Conservation (phyloP, 2,113 vertebrate genomes). For the Oncorhynchus gorbuscha region DNA sequence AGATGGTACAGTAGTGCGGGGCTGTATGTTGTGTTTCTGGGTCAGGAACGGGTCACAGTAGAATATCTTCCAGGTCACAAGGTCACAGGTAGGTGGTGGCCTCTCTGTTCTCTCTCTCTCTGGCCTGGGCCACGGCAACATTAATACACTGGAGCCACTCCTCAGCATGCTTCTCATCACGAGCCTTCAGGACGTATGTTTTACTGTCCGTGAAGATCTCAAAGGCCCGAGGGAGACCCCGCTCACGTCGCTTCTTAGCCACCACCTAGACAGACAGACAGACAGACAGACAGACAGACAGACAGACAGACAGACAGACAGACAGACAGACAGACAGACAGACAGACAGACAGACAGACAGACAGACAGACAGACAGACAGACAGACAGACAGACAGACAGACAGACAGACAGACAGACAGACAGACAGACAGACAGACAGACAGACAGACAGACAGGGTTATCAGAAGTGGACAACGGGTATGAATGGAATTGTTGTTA, state of each 20-base stretch:
- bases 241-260: conserved; percentile 84
- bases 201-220: conserved; percentile 94
- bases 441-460: neutral
- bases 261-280: conserved; percentile 64
- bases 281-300: neutral
- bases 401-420: neutral
- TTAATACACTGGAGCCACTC: conserved; percentile 96
- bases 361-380: neutral
- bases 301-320: neutral
- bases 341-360: neutral
- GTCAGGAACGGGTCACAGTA: too few relatives aligned
- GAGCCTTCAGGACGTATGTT: conserved; percentile 90
- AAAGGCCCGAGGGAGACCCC: conserved; percentile 88
- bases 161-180: conserved; percentile 85
- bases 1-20: neutral
- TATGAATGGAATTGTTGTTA: neutral
- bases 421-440: neutral
- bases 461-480: neutral
- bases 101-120: conserved; percentile 83
- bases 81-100: conserved; percentile 89
- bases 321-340: too few relatives aligned
- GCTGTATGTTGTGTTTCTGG: too few relatives aligned
- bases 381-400: neutral
- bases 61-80: neutral
- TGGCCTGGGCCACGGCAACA: conserved; percentile 90